Evolutionary conservation across 2,888 invertebrate species (phyloP), one percentile per base, ranked within the genome.

Genomic region (Brachypalpus laphriformis): DNA sequence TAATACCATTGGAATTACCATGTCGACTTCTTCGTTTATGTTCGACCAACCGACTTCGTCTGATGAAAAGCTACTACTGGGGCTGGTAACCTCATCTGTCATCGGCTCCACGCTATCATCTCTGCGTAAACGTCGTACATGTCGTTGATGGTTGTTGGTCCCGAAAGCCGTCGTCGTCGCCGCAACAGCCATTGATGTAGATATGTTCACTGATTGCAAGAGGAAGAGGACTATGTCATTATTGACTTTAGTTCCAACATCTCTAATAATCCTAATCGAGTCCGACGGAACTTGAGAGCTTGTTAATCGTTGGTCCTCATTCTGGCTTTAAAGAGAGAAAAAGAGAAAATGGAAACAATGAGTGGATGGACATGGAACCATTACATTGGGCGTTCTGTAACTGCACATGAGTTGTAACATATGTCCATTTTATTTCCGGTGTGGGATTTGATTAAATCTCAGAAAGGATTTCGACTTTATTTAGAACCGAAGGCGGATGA

Each of bases 21-120:
- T 89, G 83, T 92, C 91, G 14, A 92, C 90, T 85, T 91, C 89
- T 66, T 90, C 91, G 82, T 92, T 91, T 68, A 92, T 90, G 82
- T 89, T 90, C 0, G 91, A 90, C 91, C 91, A 92, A 8, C 89
- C 89, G 11, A 90, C 86, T 68, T 90, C 90, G 49, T 80, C 70
- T 3, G 87, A 72, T 40, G 87, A 80, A 70, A 89, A 88, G 61
- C 77, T 87, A 14, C 86, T 88, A 1, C 40, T 56, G 11, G 37
- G 22, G 18, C 49, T 40, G 37, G 51, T 37, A n/a, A 59, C 14
- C 22, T 51, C 82, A 78, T 83, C 72, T 83, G 80, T 66, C 66
- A 78, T 78, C 82, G 31, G 66, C 4, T 77, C 45, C 54, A 28
- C 34, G 54, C 59, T 66, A 66, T 66, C 81, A 66, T 80, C 63